Base-by-base conservation (phyloP, 2,113 vertebrate species). In the Potamarius usumacintae region DNA sequence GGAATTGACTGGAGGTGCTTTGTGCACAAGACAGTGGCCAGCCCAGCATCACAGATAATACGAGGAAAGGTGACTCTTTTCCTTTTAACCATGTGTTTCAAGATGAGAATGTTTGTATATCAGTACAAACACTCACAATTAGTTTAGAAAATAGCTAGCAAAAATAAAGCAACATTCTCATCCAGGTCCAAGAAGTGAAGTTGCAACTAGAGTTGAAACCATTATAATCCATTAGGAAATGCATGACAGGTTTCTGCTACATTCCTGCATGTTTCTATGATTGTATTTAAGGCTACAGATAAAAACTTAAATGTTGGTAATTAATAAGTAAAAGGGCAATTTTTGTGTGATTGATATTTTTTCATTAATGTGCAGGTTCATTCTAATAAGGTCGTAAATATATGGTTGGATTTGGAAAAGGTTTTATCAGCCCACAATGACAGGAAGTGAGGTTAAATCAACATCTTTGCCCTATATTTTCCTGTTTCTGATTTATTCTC, bases 51-150 rank as follows among this genome's bases (percentile, higher is more conserved):
- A 1, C 9, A 85, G 84, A 85, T 69, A 85, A 85, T 85, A 27
- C 22, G 11, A 85, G 84, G 84, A 76, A 85, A 85, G 84, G 69
- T 30, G 22, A 76, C 55, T 2, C 30, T 60, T 25, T 85, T 85
- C 84, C 84, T 85, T 85, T 48, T 11, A 22, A 62, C 18, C 30
- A 11, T 12, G 8, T 58, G 78, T 58, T 58, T 34, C 7, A 7
- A 42, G 58, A 62, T 6, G 18, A 52, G 48, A 50, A 11, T 11
- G 22, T 14, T 77, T 2, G 17, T 6, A 5, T 80, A 30, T 82
- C 27, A 7, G 79, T 18, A 2, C 5, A 48, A 22, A 82, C 12
- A 12, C 52, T 62, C 10, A 14, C 17, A 12, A 62, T 25, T 1
- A 3, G 1, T 42, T 10, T 14, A 12, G 30, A 42, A 42, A 62